These are phyloP conservation scores for Scartelaos histophorus DNA, from an alignment of 2,113 vertebrate species.

Conservation along the genomic window DNA sequence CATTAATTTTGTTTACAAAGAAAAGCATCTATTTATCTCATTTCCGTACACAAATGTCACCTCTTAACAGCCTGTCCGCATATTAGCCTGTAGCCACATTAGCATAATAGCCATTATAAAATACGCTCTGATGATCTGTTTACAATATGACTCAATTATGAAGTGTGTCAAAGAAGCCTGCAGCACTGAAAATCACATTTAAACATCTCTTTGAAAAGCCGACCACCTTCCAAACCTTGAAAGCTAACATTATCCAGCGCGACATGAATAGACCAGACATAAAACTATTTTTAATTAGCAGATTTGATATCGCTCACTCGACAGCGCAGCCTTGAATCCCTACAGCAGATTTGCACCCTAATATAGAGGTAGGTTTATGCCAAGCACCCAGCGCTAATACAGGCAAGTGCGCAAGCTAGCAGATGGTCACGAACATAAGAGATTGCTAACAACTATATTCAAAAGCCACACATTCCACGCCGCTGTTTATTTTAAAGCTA, in stretches of 20 bases:
- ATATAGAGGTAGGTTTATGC: neutral
- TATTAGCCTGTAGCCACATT: neutral
- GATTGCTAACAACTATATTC: constrained; percentile 1
- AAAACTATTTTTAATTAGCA: constrained; percentile 21
- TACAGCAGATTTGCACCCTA: constrained; percentile 12
- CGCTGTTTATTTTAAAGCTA: constrained; percentile 1
- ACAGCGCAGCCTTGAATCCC: neutral
- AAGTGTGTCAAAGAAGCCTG: neutral
- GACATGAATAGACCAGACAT: neutral
- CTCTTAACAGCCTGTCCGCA: neutral
- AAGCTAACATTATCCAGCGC: neutral
- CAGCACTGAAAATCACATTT: neutral
- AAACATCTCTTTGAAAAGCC: neutral
- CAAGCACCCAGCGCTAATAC: constrained; percentile 2
- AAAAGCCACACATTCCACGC: constrained; percentile 2
- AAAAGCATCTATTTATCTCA: neutral
- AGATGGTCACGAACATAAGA: constrained; percentile 10
- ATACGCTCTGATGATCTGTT: neutral
- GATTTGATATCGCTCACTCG: neutral
- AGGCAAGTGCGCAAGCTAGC: constrained; percentile 6
- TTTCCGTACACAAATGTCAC: neutral
- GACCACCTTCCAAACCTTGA: neutral
- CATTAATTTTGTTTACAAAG: neutral
- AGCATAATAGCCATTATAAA: neutral
- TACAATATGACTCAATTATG: neutral